These are phyloP conservation scores for Tenthredo livida DNA, from an alignment of 2,888 invertebrate species.

Conservation along the genomic window DNA sequence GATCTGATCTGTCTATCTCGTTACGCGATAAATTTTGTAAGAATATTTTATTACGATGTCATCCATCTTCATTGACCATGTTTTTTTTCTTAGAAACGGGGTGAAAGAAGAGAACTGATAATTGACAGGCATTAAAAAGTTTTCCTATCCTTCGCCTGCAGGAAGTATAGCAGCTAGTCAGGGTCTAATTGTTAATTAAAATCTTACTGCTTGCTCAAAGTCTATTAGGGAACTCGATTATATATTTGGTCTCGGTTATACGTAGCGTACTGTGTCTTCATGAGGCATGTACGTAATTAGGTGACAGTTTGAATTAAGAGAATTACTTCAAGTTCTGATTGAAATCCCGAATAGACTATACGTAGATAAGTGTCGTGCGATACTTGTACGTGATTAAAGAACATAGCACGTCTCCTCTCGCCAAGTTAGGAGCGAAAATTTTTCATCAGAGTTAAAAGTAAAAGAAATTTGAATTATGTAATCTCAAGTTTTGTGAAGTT, in stretches of 20 bases:
- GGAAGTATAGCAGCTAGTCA: background rate
- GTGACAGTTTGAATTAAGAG: background rate
- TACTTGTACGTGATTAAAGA: background rate
- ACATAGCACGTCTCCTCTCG: background rate
- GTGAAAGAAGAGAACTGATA: background rate
- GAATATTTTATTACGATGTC: background rate
- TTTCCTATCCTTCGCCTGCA: background rate
- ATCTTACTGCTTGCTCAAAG: background rate
- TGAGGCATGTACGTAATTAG: background rate
- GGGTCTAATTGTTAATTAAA: background rate
- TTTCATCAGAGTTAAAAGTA: background rate
- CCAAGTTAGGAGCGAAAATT: background rate
- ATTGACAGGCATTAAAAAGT: background rate
- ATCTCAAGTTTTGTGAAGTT: slow-evolving; percentile 32
- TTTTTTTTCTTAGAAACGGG: background rate
- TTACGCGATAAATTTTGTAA: background rate
- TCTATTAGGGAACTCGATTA: slow-evolving; percentile 7
- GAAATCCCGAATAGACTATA: background rate
- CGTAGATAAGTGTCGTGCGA: background rate
- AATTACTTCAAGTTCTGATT: background rate
- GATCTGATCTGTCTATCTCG: slow-evolving; percentile 2
- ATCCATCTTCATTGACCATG: background rate
- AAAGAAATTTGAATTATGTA: slow-evolving; percentile 23
- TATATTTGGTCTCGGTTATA: background rate
- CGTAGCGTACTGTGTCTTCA: background rate